Evolutionary conservation across 2,888 invertebrate species (phyloP), one percentile per base, ranked within the genome.

Genomic region (Acronicta alni): DNA sequence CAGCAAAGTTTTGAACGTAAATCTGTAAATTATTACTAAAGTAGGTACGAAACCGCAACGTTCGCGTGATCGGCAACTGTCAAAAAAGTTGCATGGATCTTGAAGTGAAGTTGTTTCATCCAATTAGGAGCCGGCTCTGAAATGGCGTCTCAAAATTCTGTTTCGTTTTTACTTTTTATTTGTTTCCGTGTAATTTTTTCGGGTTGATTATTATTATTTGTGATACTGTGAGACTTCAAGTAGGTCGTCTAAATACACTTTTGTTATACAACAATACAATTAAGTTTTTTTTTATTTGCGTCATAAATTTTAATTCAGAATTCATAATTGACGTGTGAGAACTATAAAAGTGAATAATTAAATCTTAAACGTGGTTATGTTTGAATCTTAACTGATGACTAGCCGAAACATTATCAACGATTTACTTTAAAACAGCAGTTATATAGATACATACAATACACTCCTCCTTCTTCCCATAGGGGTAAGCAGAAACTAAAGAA

Each of bases 41-140:
- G 39, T 58, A 72, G 48, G 30, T 67, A 72, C 48, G 23, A 49
- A 53, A 51, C 72, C 67, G 67, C 67, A 39, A 54, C 61, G 17
- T 35, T 67, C 3, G 67, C 60, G 37, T 72, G 57, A 30, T 9
- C 16, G 15, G 26, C 42, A 14, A 30, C 49, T 54, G 49, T 59
- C 60, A 51, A 20, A 57, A 51, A 54, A 41, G 26, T 42, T 46
- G 41, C 30, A 43, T 37, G 35, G 3, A 52, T 58, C 37, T 41
- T 32, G 26, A 26, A 48, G 35, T 32, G 26, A 26, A 48, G 35
- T 52, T 52, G 20, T 53, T 45, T 44, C 44, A 43, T 46, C 48
- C 35, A 72, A 67, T 53, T 23, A 42, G 26, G 20, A 35, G n/a
- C 5, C 30, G 12, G 26, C 16, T 60, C 10, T 18, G n/a, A 48